Evolutionary conservation across 2,797 vertebrate species (phyloP).

Genomic region (Rhinophrynus dorsalis): DNA sequence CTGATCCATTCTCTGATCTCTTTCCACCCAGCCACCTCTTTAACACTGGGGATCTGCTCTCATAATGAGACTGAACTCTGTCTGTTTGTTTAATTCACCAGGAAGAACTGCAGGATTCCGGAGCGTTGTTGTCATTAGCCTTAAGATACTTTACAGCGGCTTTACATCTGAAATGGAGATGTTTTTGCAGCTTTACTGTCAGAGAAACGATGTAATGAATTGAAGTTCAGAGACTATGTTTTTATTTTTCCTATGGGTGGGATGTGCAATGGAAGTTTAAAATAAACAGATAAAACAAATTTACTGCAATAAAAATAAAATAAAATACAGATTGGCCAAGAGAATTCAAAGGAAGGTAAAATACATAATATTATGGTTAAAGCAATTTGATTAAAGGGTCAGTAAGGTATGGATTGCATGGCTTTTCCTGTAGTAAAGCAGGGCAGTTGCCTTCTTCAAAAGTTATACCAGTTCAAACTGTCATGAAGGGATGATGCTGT

Average conservation of each 20-base stretch:
- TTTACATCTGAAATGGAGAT: background rate
- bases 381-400: too few species aligned
- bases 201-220: background rate
- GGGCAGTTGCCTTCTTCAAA: too few species aligned
- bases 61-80: background rate
- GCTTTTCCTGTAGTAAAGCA: too few species aligned
- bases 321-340: too few species aligned
- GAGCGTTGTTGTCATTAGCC: background rate
- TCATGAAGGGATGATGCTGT: too few species aligned
- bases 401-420: too few species aligned
- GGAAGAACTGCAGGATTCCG: background rate
- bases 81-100: slow-evolving; percentile 1
- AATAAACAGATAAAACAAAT: background rate
- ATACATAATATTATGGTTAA: too few species aligned
- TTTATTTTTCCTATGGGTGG: background rate
- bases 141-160: background rate
- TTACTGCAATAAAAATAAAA: background rate
- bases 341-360: too few species aligned
- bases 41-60: background rate
- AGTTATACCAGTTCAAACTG: too few species aligned
- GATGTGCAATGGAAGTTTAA: background rate
- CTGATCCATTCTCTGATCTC: background rate
- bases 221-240: background rate
- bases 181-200: background rate
- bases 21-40: background rate